Evolutionary conservation across 2,888 invertebrate species (phyloP), one percentile per base, ranked within the genome.

Genomic region (Syritta pipiens): DNA sequence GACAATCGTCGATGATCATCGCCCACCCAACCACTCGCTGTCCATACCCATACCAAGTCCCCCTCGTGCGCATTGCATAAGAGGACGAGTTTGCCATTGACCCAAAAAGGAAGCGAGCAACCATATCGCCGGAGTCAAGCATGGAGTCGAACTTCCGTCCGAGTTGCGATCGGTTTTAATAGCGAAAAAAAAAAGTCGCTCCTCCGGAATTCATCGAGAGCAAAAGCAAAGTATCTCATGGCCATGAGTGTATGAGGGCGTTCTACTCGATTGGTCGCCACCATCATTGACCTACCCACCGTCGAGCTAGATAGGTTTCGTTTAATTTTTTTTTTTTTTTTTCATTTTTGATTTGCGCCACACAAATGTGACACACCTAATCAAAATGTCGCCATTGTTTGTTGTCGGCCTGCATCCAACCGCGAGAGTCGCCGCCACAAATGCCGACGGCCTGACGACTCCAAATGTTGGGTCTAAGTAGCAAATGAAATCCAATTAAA

Each of bases 401-500:
- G 51, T 35, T 49, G 42, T 57, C 71, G 74, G 77, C 49, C 37
- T 74, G 48, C 63, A 63, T 74, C 63, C 68, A 65, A 49, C 40
- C 19, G 12, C 28, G 28, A 51, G 49, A 30, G 55, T 40, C 51
- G 57, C 12, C 37, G 63, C 82, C 81, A 37, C 62, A 26, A 60
- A 5, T 46, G 4, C 44, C 30, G 53, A 24, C 12, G 7, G 24
- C 12, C 40, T 65, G 40, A 51, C 14, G 1, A 28, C n/a, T 5
- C 7, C n/a, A 37, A 37, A 63, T 49, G 63, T 75, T 17, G 17
- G 14, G 17, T 17, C 19, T 63, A 76, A 69, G 69, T 69, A 57
- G 57, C 76, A 63, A n/a, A 76, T 76, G 63, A 77, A 77, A 65
- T 74, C 79, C 79, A 79, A 79, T 79, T 79, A 79, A 79, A 79